A percentile compares a stretch with the other conserved stretches of the same genome.
Conservation (phyloP, 2,797 vertebrate genomes). For the Todus mexicanus region DNA sequence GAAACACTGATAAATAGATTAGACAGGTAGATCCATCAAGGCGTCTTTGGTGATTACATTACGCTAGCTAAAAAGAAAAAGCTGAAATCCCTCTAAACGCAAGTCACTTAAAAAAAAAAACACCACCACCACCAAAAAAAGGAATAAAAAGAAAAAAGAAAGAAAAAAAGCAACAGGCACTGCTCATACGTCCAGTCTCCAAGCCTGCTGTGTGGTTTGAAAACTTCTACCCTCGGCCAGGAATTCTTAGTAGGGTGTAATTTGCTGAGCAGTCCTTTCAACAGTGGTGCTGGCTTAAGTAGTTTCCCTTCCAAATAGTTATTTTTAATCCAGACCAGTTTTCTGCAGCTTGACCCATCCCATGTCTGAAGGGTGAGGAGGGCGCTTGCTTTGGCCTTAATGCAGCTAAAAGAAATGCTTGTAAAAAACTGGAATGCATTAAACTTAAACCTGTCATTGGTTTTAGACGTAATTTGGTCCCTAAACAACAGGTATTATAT, state of each 20-base stretch:
- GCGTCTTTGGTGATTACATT: neutral
- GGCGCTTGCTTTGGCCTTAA: neutral
- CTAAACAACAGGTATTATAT: neutral
- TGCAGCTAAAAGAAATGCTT: neutral
- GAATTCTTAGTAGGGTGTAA: neutral
- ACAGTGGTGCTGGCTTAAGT: neutral
- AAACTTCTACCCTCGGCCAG: neutral
- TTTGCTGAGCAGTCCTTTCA: constrained; percentile 1
- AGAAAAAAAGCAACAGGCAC: neutral
- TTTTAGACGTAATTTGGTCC: neutral
- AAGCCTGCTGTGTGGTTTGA: neutral
- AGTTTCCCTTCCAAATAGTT: neutral
- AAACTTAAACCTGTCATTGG: neutral
- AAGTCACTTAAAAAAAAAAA: neutral
- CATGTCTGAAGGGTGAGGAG: neutral
- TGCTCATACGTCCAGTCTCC: neutral
- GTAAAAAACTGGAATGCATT: neutral
- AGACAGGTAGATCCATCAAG: neutral
- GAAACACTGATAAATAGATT: neutral
- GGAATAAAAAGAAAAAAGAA: neutral
- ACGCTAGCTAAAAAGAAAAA: neutral
- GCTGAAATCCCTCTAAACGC: neutral
- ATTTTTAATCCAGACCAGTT: constrained; percentile 12
- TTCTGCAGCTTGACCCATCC: neutral
- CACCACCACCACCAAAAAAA: neutral